A percentile compares a stretch with the other conserved stretches of the same genome.
phyloP scores from a whole-genome alignment of 2,797 vertebrate species.

The Taeniopygia guttata region DNA sequence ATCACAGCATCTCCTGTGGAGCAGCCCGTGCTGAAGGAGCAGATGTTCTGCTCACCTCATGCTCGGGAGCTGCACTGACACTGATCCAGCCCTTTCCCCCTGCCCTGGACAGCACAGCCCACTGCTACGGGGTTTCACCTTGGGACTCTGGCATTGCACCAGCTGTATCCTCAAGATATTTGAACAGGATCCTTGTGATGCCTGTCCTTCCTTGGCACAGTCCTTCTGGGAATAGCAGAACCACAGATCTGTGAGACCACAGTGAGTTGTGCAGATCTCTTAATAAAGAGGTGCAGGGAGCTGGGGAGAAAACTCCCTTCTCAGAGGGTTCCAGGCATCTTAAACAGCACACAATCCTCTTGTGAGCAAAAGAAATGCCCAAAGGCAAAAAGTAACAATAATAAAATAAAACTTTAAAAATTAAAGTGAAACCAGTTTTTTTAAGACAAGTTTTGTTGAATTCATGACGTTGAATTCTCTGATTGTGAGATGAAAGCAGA shows the following conservation, averaged over 20 bases:
- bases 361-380: constrained; percentile 60
- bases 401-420: not conserved
- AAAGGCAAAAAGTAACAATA: constrained; percentile 23
- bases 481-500: constrained; percentile 75
- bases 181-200: not conserved
- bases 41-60: not conserved
- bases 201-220: constrained; percentile 23
- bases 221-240: constrained; percentile 26
- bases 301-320: constrained; percentile 14
- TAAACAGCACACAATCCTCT: constrained; percentile 44
- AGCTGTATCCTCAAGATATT: not conserved
- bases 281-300: not conserved
- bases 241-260: constrained; percentile 2
- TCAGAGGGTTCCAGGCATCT: constrained; percentile 14
- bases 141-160: not conserved
- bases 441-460: constrained; percentile 66
- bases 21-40: not conserved
- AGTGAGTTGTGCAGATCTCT: not conserved
- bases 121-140: not conserved
- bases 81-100: not conserved
- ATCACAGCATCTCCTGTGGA: not conserved
- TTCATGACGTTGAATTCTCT: constrained; percentile 43
- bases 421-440: constrained; percentile 38
- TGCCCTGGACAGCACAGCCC: not conserved
- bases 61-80: not conserved